Evolutionary conservation across 2,113 vertebrate genomes (phyloP), one percentile per base, ranked within the genome.

Genomic region (Carassius carassius): DNA sequence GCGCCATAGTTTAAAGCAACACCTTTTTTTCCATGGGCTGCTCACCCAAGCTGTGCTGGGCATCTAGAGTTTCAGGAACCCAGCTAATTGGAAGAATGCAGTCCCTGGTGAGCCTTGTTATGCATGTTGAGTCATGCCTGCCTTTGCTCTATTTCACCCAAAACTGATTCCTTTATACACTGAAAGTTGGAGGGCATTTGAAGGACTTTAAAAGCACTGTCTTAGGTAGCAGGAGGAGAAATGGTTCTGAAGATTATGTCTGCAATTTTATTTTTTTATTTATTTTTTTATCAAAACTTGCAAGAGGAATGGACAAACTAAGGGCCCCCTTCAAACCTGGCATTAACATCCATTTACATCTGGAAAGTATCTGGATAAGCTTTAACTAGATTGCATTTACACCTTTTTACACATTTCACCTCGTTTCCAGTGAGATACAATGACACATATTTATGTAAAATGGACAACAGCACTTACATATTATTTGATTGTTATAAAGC

Each of bases 11-110:
- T 69, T 65, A 10, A 63, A 67, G 47, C 3, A 7, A 65, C 7
- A 49, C 56, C 25, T 29, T 60, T 29, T 60, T 77, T 82, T 35
- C 78, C 54, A 35, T 35, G 60, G 47, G 25, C 77, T 81, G 21
- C 56, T n/a, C 44, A 49, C 72, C 82, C 82, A 84, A 70, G 82
- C 72, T 76, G 56, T 84, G 72, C 49, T 84, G 60, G 11, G 75
- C n/a, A 78, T 84, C 62, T 78, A 41, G 62, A 41, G 75, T 84
- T 84, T 78, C 75, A 51, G 76, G 63, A 81, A 70, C 63, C 60
- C 11, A 78, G 29, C 25, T 65, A 77, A 77, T 60, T 44, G 60
- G 74, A 82, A 79, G 80, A 70, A 70, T 32, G 47, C 29, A n/a
- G 65, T 35, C 25, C 47, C 60, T 35, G 60, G 29, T 44, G 72